Evolutionary conservation across 2,888 invertebrate species (phyloP).

Genomic region (Callosobruchus maculatus): DNA sequence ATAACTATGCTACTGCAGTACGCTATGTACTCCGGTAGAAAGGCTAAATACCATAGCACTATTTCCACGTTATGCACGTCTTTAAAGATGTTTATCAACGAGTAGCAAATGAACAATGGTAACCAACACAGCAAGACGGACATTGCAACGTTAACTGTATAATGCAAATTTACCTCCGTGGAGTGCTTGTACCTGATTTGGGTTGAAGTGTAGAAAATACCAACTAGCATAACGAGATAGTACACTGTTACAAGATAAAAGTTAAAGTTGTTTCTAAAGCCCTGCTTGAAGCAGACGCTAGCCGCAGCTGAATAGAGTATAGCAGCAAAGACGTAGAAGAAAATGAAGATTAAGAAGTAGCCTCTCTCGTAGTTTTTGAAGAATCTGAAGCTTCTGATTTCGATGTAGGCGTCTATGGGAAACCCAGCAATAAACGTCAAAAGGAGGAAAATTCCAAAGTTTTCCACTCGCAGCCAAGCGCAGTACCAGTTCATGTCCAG

Average conservation of each 20-base stretch:
- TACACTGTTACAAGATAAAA: conserved; percentile 21
- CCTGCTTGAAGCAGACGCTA: conserved; percentile 19
- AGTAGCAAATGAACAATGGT: conserved; percentile 17
- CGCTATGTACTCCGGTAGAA: conserved; percentile 20
- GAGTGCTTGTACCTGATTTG: not conserved
- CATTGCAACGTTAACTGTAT: conserved; percentile 9
- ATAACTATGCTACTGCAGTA: conserved; percentile 15
- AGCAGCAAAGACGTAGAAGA: conserved; percentile 21
- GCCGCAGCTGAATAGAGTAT: conserved; percentile 19
- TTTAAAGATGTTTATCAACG: conserved; percentile 14
- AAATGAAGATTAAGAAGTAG: conserved; percentile 17
- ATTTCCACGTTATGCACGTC: conserved; percentile 8
- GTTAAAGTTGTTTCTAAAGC: conserved; percentile 13
- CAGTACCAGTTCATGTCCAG: conserved; percentile 18
- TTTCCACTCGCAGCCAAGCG: conserved; percentile 18
- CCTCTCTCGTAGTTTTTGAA: conserved; percentile 20
- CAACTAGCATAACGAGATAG: conserved; percentile 4
- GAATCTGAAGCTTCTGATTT: conserved; percentile 10
- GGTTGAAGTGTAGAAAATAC: not conserved
- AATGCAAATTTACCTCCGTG: not conserved
- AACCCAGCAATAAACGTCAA: conserved; percentile 21
- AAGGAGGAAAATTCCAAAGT: conserved; percentile 19
- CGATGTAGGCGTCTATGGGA: conserved; percentile 22
- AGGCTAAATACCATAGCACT: conserved; percentile 19
- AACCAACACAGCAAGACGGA: conserved; percentile 14